Conservation (phyloP, 2,797 vertebrate genomes). For the Macrochelys suwanniensis region DNA sequence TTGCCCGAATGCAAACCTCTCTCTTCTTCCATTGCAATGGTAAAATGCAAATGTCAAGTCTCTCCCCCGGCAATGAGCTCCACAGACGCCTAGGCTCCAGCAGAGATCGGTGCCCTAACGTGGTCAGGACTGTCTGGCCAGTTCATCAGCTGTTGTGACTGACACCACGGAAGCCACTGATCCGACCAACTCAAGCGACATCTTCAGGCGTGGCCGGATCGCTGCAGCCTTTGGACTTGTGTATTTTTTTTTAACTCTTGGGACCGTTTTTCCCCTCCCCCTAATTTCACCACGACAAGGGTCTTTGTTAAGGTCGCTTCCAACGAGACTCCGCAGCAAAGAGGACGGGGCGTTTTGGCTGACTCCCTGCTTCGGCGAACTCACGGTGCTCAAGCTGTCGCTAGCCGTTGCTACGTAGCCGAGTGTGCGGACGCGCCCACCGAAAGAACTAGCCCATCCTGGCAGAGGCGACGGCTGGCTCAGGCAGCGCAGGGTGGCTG, state of each 20-base stretch:
- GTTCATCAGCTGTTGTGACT: not conserved
- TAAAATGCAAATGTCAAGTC: not conserved
- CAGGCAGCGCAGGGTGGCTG: not conserved
- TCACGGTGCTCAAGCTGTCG: not conserved
- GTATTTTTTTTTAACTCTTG: conserved; percentile 42
- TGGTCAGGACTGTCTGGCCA: not conserved
- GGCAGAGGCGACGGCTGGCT: not conserved
- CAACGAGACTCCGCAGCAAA: conserved; percentile 31
- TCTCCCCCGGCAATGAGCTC: not conserved
- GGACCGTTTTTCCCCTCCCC: conserved; percentile 13
- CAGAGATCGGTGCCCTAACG: not conserved
- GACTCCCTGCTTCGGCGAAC: not conserved
- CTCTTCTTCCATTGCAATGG: not conserved
- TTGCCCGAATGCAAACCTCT: not conserved
- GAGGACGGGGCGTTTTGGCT: not conserved
- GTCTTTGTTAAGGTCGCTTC: conserved; percentile 27
- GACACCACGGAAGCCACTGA: not conserved
- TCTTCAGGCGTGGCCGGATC: conserved; percentile 5
- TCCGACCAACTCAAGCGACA: conserved; percentile 23
- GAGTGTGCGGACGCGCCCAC: not conserved
- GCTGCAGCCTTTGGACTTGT: conserved; percentile 38
- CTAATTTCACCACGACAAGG: conserved; percentile 54
- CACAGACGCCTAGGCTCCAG: too few relatives aligned
- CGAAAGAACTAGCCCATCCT: not conserved
- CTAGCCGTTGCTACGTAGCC: not conserved